phyloP scores from a whole-genome alignment of 2,888 invertebrate species.

The Punctoribates punctum region DNA sequence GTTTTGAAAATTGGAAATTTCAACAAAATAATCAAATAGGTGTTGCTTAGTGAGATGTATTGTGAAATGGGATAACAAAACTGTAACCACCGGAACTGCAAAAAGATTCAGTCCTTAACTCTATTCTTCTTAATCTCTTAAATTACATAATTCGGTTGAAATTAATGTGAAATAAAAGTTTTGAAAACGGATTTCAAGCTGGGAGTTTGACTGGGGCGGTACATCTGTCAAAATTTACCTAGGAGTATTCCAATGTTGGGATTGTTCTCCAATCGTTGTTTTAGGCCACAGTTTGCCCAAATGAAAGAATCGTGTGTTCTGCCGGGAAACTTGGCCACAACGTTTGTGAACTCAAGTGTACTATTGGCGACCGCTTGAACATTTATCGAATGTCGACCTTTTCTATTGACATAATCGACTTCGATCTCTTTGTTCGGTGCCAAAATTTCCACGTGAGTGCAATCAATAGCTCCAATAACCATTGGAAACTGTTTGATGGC shows the following conservation, averaged over 20 bases:
- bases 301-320: conserved; percentile 49
- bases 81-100: too few relatives aligned
- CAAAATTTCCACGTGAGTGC: conserved; percentile 43
- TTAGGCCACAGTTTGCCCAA: neutral
- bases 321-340: conserved; percentile 50
- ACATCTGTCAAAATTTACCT: neutral
- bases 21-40: too few relatives aligned
- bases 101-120: too few relatives aligned
- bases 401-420: conserved; percentile 42
- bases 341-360: conserved; percentile 48
- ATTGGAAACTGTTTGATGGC: neutral
- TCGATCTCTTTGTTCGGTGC: conserved; percentile 34
- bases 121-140: too few relatives aligned
- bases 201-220: too few relatives aligned
- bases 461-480: conserved; percentile 11
- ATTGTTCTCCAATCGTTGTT: neutral
- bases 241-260: neutral
- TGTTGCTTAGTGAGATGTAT: too few relatives aligned
- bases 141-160: too few relatives aligned
- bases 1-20: too few relatives aligned
- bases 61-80: too few relatives aligned
- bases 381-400: conserved; percentile 44
- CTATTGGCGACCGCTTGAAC: conserved; percentile 50
- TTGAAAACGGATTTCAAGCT: too few relatives aligned
- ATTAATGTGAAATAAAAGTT: too few relatives aligned